Percentiles rank a stretch among this genome's conserved stretches.
These are phyloP conservation scores for Meiosimyza decipiens DNA, from an alignment of 2,888 invertebrate species.

Conservation along the genomic window DNA sequence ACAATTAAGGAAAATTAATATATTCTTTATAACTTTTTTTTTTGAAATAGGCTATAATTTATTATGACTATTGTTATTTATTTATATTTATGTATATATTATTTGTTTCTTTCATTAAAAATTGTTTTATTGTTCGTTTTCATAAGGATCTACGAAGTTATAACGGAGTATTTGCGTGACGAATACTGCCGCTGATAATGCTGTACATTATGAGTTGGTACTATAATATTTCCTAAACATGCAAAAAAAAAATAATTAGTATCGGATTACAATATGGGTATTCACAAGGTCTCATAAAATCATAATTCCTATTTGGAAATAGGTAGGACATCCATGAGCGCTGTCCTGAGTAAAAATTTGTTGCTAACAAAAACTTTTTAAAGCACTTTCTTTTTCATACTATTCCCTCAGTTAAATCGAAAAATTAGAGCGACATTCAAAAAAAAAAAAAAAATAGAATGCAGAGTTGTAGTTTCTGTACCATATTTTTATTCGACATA, in stretches of 20 bases:
- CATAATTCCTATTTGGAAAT: no score
- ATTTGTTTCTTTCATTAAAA: not conserved
- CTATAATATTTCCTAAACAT: constrained; percentile 59
- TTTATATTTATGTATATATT: not conserved
- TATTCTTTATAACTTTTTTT: not conserved
- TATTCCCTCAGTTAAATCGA: no score
- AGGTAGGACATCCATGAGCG: no score
- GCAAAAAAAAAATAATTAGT: constrained; percentile 11
- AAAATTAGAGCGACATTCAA: no score
- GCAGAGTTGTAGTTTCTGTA: no score
- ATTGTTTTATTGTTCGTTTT: not conserved
- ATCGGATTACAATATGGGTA: not conserved
- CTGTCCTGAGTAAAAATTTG: no score
- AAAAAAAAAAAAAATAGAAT: no score
- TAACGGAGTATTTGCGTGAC: constrained; percentile 65
- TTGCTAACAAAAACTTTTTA: no score
- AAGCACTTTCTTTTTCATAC: no score
- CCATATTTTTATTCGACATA: no score
- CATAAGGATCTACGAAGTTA: constrained; percentile 51
- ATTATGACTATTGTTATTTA: constrained; percentile 16
- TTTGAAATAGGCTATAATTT: not conserved
- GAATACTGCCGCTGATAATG: constrained; percentile 67
- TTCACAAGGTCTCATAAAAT: not conserved
- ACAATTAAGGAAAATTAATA: not conserved
- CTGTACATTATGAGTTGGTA: constrained; percentile 65